A percentile compares a stretch with the other conserved stretches of the same genome.
phyloP scores from a whole-genome alignment of 2,797 vertebrate species.

The Oryzias dopingdopingensis region DNA sequence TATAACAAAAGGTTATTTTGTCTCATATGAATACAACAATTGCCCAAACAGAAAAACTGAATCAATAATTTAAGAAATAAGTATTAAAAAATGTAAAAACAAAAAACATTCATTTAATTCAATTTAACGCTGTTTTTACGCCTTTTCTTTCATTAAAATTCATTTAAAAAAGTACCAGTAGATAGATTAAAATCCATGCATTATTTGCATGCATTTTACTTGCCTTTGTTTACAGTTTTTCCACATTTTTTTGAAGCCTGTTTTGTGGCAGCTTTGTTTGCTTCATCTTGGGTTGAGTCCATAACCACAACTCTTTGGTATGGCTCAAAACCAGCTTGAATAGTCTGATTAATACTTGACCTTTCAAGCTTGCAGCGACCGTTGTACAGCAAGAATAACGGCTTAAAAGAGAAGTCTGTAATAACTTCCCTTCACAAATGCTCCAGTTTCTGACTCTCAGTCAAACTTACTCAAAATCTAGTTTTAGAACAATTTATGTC shows the following conservation, averaged over 20 bases:
- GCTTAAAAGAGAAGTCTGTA: conserved; percentile 15
- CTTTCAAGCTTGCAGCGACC: conserved; percentile 28
- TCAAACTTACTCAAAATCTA: neutral
- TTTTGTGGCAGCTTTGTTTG: conserved; percentile 71
- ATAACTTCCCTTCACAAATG: conserved; percentile 1
- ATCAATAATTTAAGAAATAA: too few species aligned
- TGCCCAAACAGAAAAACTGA: too few species aligned
- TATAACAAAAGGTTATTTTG: too few species aligned
- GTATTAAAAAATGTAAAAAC: too few species aligned
- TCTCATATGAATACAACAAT: too few species aligned
- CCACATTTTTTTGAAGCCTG: conserved; percentile 57
- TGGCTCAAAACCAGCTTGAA: conserved; percentile 54
- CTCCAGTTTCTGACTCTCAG: neutral
- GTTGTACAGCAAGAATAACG: conserved; percentile 29
- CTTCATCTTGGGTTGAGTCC: conserved; percentile 65
- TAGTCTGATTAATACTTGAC: conserved; percentile 34
- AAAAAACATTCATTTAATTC: too few species aligned
- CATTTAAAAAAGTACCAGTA: too few species aligned
- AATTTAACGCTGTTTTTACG: too few species aligned
- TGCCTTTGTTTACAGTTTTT: conserved; percentile 46
- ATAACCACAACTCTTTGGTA: conserved; percentile 64
- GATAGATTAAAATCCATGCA: conserved; percentile 18
- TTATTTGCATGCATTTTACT: conserved; percentile 60
- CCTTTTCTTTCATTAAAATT: too few species aligned
- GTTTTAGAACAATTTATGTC: neutral